Evolutionary conservation across 1,140 invertebrate species (phyloP), one percentile per base, ranked within the genome.

Genomic region (Pollicipes pollicipes): DNA sequence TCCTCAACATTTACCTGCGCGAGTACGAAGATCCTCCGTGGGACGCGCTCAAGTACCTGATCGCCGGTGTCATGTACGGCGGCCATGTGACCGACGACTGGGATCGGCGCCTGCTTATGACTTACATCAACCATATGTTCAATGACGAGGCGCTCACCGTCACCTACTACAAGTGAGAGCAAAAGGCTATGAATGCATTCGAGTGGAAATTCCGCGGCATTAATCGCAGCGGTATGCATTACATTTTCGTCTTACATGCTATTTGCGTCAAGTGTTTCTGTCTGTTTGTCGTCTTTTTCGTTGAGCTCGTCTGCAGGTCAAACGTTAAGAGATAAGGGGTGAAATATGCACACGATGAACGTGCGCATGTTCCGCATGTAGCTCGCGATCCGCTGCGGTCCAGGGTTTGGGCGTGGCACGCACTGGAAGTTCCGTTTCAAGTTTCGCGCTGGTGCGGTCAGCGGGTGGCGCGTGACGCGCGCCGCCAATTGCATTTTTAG

Each of bases 1-100:
- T 58, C 6, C 45, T 45, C 8, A 13, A 63, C 32, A 1, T 24
- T 17, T 32, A 26, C 37, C 30, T 35, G 13, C 45, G 32, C 30
- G 28, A 30, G 37, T 70, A 71, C 24, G 69, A 74, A 68, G 71
- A 73, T 30, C 70, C 73, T 30, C 76, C 76, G 70, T 83, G 78
- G 73, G 80, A 81, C 69, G 82, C 82, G 8, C 74, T 84, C 24
- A 76, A 77, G 30, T 84, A 84, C 76, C 75, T 84, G 72, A 84
- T 82, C 17, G 83, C 83, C 30, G 83, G 84, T 73, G 84, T 83
- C 76, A 84, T 83, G 75, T 95, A 95, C 80, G 92, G 92, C 8
- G 92, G 93, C 30, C 84, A 92, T 75, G 91, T 96, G 4, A 95
- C 91, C 0, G 92, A 96, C 77, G 85, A 85, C 77, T 91, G 90